Evolutionary conservation across 2,888 invertebrate species (phyloP).

Genomic region (Noctua pronuba): DNA sequence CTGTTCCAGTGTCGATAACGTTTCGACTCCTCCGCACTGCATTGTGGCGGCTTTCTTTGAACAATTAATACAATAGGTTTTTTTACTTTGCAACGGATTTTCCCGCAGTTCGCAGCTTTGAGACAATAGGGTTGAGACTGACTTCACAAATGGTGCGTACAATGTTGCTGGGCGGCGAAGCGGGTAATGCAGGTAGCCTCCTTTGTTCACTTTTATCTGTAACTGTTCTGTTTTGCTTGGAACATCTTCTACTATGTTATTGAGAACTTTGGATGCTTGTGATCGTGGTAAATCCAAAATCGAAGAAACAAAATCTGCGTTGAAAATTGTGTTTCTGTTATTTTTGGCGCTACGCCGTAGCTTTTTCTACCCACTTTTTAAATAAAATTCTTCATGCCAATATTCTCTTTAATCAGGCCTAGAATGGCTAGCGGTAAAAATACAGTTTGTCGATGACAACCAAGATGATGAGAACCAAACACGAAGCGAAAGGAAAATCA

Average conservation of each 20-base stretch:
- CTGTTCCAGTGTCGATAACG: constrained; percentile 75
- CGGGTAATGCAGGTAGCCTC: constrained; percentile 73
- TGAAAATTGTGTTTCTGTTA: not conserved
- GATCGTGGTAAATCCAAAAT: constrained; percentile 7
- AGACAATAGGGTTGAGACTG: constrained; percentile 73
- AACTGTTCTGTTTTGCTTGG: constrained; percentile 10
- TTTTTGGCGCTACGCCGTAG: not conserved
- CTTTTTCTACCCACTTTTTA: not conserved
- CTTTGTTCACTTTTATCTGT: constrained; percentile 39
- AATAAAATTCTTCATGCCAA: not conserved
- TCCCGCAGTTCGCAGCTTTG: constrained; percentile 73
- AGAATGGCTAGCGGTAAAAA: not conserved
- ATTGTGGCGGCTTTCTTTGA: constrained; percentile 79
- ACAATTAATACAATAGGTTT: constrained; percentile 73
- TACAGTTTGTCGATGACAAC: not conserved
- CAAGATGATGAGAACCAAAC: not conserved
- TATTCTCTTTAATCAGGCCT: not conserved
- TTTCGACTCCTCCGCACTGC: constrained; percentile 61
- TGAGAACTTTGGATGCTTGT: not conserved
- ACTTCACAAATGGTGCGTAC: constrained; percentile 68
- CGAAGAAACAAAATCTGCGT: not conserved
- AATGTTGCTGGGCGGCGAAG: constrained; percentile 53
- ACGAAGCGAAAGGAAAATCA: not conserved
- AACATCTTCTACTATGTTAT: not conserved
- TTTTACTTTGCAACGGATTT: constrained; percentile 73